Conservation (phyloP, 2,888 invertebrate genomes). For the Dyspetes luteomarginatus region DNA sequence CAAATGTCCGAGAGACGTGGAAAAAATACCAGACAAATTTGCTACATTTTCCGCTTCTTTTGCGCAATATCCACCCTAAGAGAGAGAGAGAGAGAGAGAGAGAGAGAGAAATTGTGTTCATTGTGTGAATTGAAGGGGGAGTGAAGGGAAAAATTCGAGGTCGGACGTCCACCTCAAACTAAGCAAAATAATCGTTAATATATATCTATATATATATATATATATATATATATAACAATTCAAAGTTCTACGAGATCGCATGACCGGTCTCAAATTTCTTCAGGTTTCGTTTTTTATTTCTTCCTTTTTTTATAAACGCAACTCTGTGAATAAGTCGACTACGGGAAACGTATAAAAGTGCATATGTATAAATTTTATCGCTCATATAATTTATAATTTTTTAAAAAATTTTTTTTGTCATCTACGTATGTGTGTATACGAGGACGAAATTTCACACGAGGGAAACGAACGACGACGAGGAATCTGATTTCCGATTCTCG, state of each 20-base stretch:
- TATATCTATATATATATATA: neutral
- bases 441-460: slow-evolving; percentile 46
- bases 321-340: slow-evolving; percentile 40
- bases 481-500: slow-evolving; percentile 50
- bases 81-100: neutral
- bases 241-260: slow-evolving; percentile 41
- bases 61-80: slow-evolving; percentile 68
- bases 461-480: slow-evolving; percentile 35
- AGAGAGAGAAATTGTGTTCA: slow-evolving; percentile 21
- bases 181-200: slow-evolving; percentile 4
- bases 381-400: neutral
- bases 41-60: slow-evolving; percentile 72
- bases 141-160: slow-evolving; percentile 52
- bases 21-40: slow-evolving; percentile 62
- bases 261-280: slow-evolving; percentile 39
- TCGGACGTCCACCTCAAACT: slow-evolving; percentile 62
- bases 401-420: slow-evolving; percentile 1
- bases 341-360: slow-evolving; percentile 1
- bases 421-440: slow-evolving; percentile 13
- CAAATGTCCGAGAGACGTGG: slow-evolving; percentile 9
- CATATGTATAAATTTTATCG: neutral
- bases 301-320: slow-evolving; percentile 3
- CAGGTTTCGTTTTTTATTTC: slow-evolving; percentile 17
- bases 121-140: slow-evolving; percentile 65
- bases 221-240: slow-evolving; percentile 5